Conservation (phyloP, 2,113 vertebrate species). For the Apus apus region DNA sequence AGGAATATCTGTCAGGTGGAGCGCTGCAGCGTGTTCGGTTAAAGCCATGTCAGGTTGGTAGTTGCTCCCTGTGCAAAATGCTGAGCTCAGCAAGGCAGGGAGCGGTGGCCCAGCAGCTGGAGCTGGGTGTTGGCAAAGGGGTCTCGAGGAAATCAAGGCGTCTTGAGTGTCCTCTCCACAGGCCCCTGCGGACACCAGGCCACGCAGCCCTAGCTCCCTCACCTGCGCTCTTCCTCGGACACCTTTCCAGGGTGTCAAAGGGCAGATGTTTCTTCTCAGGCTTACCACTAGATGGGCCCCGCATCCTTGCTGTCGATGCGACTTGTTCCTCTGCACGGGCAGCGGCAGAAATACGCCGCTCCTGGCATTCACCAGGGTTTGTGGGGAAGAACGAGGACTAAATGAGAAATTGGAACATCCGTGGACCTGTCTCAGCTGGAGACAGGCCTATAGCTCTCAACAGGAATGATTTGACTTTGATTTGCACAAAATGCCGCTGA, state of each 20-base stretch:
- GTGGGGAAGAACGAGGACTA: accelerated
- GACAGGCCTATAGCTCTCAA: neutral
- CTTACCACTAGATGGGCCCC: neutral
- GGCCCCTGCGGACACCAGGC: neutral
- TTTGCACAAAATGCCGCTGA: neutral
- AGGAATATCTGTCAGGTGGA: accelerated
- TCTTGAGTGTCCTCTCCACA: too few relatives aligned
- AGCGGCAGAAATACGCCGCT: neutral
- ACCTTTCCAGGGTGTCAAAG: neutral
- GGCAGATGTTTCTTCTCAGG: neutral
- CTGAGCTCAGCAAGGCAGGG: neutral
- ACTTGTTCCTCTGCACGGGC: neutral
- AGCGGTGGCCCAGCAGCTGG: neutral
- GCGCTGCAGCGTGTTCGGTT: accelerated
- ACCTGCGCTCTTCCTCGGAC: too few relatives aligned
- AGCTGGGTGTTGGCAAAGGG: accelerated
- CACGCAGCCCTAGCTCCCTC: neutral
- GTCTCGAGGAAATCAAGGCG: accelerated
- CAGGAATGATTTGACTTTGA: too few relatives aligned
- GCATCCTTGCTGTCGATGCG: too few relatives aligned
- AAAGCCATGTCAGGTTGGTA: accelerated
- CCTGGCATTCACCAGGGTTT: accelerated
- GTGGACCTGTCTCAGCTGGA: neutral
- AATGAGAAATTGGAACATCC: neutral
- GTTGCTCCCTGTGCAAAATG: neutral